These are phyloP conservation scores for Paralichthys olivaceus DNA, from an alignment of 2,113 vertebrate species.

Conservation along the genomic window DNA sequence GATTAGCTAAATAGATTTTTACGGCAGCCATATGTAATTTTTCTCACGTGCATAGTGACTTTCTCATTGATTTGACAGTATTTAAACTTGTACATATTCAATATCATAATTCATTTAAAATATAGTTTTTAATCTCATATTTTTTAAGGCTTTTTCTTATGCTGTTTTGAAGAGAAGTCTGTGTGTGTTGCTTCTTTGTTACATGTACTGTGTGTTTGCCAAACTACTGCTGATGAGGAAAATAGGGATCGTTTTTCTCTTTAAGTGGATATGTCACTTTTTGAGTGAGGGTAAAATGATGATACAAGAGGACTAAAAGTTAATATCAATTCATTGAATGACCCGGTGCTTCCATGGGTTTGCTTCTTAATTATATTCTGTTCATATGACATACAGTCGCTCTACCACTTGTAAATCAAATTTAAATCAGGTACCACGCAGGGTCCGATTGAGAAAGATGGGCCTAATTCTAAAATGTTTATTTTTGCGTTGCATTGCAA, in stretches of 20 bases:
- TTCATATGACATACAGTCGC: slow-evolving; percentile 61
- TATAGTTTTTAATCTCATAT: slow-evolving; percentile 29
- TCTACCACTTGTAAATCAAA: slow-evolving; percentile 74
- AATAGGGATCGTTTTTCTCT: slow-evolving; percentile 78
- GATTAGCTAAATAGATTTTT: slow-evolving; percentile 82
- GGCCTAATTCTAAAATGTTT: slow-evolving; percentile 71
- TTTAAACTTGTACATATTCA: slow-evolving; percentile 46
- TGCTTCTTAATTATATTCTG: slow-evolving; percentile 77
- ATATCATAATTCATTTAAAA: slow-evolving; percentile 32
- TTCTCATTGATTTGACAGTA: slow-evolving; percentile 39
- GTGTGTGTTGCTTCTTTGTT: slow-evolving; percentile 18
- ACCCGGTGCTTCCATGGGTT: slow-evolving; percentile 69
- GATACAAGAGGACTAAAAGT: slow-evolving; percentile 79
- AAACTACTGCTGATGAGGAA: slow-evolving; percentile 72
- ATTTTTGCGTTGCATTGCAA: slow-evolving; percentile 71
- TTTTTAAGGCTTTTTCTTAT: slow-evolving; percentile 22
- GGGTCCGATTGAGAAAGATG: slow-evolving; percentile 81
- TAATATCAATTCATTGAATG: slow-evolving; percentile 80
- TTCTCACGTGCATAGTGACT: slow-evolving; percentile 14
- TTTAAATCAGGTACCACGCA: slow-evolving; percentile 75
- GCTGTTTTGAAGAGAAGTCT: slow-evolving; percentile 6
- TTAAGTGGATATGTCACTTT: slow-evolving; percentile 82
- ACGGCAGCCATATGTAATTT: slow-evolving; percentile 75
- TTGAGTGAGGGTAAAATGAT: slow-evolving; percentile 81
- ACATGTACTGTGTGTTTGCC: slow-evolving; percentile 38